Evolutionary conservation across 1,140 invertebrate genomes (phyloP), one percentile per base, ranked within the genome.

Genomic region (Coptotermes formosanus): DNA sequence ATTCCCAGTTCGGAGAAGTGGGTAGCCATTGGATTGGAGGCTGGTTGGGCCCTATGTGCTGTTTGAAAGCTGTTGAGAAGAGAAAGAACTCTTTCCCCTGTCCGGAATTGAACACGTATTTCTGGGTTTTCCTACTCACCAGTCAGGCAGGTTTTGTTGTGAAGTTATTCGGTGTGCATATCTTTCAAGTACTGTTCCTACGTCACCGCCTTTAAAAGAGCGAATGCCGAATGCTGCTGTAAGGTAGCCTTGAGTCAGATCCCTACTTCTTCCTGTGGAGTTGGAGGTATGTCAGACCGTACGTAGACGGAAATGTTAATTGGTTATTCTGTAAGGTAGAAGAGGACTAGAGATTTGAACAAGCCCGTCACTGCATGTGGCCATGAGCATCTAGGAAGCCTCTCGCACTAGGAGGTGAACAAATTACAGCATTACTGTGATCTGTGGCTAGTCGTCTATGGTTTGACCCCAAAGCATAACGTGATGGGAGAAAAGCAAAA

Each of bases 341-440:
- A 30, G 52, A 21, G 9, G 64, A 25, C 8, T 14, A 30, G 64
- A 30, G 64, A 75, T 75, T 14, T 30, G 64, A 75, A 75, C 64
- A n/a, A 25, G 64, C n/a, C 64, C 25, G 25, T 75, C 64, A 30
- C 64, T 75, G n/a, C 64, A 30, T 75, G 64, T 9, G n/a, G 64
- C 64, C 64, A 75, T 8, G 64, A 19, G 52, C 52, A 55, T 16
- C 3, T 4, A 19, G 19, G 52, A 55, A 55, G 52, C 9, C 64
- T 6, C 64, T 75, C 64, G 64, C 64, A 30, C 64, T 75, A 75
- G 64, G 64, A 75, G 64, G 64, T 25, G 25, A 75, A 75, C 64
- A 75, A 75, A 75, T 75, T 75, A 75, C 64, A 75, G 64, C 25
- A n/a, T 75, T 75, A 75, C 25, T 30, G 64, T 75, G 64, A 30